Conservation (phyloP, 2,797 vertebrate genomes). For the Molossus alvarezi region DNA sequence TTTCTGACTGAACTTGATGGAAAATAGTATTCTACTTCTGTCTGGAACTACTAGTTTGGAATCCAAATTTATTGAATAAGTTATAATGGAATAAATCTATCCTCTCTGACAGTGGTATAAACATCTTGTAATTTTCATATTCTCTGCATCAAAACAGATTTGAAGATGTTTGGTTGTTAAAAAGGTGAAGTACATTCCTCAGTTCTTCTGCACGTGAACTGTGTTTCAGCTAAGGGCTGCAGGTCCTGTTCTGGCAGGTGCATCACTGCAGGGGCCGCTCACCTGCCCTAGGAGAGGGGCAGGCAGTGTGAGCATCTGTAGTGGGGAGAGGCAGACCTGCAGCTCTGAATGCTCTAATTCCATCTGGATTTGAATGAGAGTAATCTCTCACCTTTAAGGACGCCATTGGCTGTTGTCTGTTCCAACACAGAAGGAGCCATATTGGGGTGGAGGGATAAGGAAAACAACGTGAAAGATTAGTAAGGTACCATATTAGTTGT, state of each 20-base stretch:
- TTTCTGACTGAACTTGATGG: slow-evolving; percentile 11
- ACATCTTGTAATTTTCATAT: not conserved
- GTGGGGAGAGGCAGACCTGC: not conserved
- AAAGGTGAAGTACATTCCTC: not conserved
- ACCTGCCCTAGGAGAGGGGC: no score
- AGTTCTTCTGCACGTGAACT: not conserved
- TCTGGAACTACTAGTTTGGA: slow-evolving; percentile 44
- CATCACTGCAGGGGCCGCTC: not conserved
- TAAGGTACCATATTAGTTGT: not conserved
- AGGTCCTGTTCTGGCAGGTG: not conserved
- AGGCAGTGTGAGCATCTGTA: not conserved
- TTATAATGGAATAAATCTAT: not conserved
- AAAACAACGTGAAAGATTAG: not conserved
- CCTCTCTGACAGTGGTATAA: not conserved
- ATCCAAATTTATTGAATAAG: slow-evolving; percentile 20
- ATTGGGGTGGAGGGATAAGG: not conserved
- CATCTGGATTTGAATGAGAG: not conserved
- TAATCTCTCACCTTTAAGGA: not conserved
- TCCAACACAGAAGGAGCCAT: not conserved
- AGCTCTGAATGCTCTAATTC: not conserved
- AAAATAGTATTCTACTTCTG: not conserved
- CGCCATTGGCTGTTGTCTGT: not conserved
- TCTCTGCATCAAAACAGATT: not conserved
- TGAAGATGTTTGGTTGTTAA: not conserved
- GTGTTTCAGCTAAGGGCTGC: not conserved